Percentiles rank a stretch among this genome's conserved stretches.
Conservation (phyloP, 2,888 invertebrate genomes). For the Branchipolynoe longqiensis region DNA sequence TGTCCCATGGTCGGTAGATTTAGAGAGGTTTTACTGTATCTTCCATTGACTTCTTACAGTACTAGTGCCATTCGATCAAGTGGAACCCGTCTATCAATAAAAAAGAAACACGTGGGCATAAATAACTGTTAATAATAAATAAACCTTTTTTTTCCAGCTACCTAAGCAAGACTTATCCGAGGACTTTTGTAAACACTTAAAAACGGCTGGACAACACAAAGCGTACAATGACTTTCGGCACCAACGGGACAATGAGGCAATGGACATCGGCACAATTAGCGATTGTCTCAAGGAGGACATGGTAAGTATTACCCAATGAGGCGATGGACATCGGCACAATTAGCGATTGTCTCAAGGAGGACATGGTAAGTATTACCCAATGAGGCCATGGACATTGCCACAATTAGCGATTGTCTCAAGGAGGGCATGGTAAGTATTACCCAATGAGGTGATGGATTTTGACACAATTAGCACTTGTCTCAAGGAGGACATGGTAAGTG, state of each 20-base stretch:
- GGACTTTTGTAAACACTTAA: slow-evolving; percentile 93
- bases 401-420: slow-evolving; percentile 82
- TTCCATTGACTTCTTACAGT: no score
- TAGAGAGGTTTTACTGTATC: no score
- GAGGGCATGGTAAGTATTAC: slow-evolving; percentile 80
- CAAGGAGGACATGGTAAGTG: no score
- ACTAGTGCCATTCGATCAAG: no score
- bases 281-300: slow-evolving; percentile 80
- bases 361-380: slow-evolving; percentile 85
- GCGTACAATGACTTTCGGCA: slow-evolving; percentile 96
- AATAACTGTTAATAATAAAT: no score
- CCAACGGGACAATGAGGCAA: slow-evolving; percentile 95
- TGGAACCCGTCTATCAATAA: no score
- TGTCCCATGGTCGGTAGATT: no score
- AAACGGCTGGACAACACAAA: slow-evolving; percentile 80
- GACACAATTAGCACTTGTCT: no score
- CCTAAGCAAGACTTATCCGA: slow-evolving; percentile 91
- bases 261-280: slow-evolving; percentile 91
- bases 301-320: slow-evolving; percentile 72
- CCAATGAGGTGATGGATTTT: no score
- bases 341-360: slow-evolving; percentile 80
- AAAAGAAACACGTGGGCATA: no score
- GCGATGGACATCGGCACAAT: slow-evolving; percentile 91
- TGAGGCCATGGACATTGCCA: slow-evolving; percentile 96
- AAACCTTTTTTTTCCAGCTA: slow-evolving; percentile 88